Evolutionary conservation across 1,140 invertebrate genomes (phyloP), one percentile per base, ranked within the genome.

Genomic region (Diploscapter pachys): DNA sequence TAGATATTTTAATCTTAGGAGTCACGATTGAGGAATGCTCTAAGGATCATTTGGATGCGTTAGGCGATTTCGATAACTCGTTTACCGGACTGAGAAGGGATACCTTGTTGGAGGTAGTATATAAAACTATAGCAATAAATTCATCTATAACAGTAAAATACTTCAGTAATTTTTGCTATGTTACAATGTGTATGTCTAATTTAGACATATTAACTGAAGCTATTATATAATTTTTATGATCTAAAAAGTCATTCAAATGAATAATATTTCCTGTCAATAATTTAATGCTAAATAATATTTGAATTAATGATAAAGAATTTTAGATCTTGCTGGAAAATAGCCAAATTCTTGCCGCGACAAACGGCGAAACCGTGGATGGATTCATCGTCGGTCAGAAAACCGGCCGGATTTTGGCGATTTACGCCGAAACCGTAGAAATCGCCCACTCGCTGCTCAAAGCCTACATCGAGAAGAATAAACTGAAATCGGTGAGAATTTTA

Each of bases 341-440:
- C 31, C 31, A 31, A 31, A 31, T 31, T 52, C 73, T 74, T 31
- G 73, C 73, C 56, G 70, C 62, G 59, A 59, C 63, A 3, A 66
- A 54, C 3, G 73, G 73, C 48, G 53, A 50, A 2, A 69, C 53
- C 56, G 51, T 74, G n/a, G 73, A 74, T 54, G 73, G 73, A 69
- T 63, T 74, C 31, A 56, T 74, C 8, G 57, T 65, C 50, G 64
- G 63, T 52, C 68, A 74, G 5, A 67, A 4, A 63, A 49, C 71
- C 49, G 51, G 53, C 57, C 71, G 73, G 68, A 50, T 76, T 9
- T 54, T 76, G 49, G 59, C 59, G 9, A 31, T 76, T 48, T 78
- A 78, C 54, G 77, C 77, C 52, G 77, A 78, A 64, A 73, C 74
- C 48, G 71, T 77, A n/a, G 72, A 72, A 55, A 78, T 78, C 31